These are phyloP conservation scores for Coracopsis vasa DNA, from an alignment of 2,113 vertebrate species.

Conservation along the genomic window DNA sequence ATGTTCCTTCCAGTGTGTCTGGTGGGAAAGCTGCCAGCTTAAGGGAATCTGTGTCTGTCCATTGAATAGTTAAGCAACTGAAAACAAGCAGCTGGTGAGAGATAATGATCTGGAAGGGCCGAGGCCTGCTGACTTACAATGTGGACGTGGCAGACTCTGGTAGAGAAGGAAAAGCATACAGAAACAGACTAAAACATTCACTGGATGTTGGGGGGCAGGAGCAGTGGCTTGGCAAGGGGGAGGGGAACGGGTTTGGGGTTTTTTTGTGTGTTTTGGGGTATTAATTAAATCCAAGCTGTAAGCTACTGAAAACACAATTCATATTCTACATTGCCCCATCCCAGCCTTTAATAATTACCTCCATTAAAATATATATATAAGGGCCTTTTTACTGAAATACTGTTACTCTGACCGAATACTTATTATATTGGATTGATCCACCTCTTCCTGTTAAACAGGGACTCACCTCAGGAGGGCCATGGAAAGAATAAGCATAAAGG, in stretches of 20 bases:
- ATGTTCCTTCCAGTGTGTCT: not conserved
- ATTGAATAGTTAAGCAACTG: not conserved
- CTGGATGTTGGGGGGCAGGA: fast-evolving
- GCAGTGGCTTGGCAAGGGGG: fast-evolving
- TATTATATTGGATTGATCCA: not conserved
- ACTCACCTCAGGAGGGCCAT: constrained; percentile 94
- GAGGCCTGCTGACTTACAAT: not conserved
- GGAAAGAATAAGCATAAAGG: constrained; percentile 96
- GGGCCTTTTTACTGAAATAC: not conserved
- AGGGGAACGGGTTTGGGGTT: fast-evolving
- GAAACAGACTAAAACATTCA: not conserved
- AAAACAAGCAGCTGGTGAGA: not conserved
- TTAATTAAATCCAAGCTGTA: not conserved
- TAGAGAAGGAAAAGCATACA: not conserved
- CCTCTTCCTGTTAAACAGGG: not conserved
- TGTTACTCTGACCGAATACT: not conserved
- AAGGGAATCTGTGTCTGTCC: not conserved
- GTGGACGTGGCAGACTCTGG: not conserved
- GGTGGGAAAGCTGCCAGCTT: not conserved
- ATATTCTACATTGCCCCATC: not conserved
- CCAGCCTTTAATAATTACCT: not conserved
- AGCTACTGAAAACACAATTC: not conserved
- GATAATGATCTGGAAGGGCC: not conserved
- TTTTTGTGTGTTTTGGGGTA: not conserved
- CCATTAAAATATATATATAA: not conserved